Evolutionary conservation across 2,888 invertebrate genomes (phyloP).

Genomic region (Ferrisia virgata): DNA sequence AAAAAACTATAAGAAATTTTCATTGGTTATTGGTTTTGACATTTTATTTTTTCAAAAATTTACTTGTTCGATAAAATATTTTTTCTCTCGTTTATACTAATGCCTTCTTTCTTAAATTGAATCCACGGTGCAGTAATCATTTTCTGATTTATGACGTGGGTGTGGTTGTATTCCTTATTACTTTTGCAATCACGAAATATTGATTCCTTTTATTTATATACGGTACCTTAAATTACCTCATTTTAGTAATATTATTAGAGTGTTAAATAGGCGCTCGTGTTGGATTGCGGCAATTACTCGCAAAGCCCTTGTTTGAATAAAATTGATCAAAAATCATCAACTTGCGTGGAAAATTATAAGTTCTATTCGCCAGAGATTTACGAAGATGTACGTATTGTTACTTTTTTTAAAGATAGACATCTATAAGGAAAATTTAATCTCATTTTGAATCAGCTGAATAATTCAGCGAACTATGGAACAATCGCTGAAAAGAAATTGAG

Average conservation of each 20-base stretch:
- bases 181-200: neutral
- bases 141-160: neutral
- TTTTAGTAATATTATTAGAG: neutral
- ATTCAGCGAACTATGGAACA: too few relatives aligned
- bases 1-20: neutral
- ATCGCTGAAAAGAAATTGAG: too few relatives aligned
- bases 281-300: neutral
- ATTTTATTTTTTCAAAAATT: neutral
- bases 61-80: neutral
- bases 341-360: neutral
- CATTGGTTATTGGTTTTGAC: neutral
- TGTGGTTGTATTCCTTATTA: neutral
- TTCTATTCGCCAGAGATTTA: neutral
- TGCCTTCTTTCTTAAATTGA: neutral
- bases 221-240: neutral
- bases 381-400: neutral
- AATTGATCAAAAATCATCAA: neutral
- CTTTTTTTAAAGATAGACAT: neutral
- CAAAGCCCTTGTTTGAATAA: neutral
- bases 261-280: neutral
- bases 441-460: too few relatives aligned
- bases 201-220: neutral
- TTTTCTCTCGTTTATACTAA: neutral
- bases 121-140: neutral
- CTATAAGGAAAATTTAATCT: neutral